Evolutionary conservation across 1,140 invertebrate genomes (phyloP).

Genomic region (Pectinophora gossypiella): DNA sequence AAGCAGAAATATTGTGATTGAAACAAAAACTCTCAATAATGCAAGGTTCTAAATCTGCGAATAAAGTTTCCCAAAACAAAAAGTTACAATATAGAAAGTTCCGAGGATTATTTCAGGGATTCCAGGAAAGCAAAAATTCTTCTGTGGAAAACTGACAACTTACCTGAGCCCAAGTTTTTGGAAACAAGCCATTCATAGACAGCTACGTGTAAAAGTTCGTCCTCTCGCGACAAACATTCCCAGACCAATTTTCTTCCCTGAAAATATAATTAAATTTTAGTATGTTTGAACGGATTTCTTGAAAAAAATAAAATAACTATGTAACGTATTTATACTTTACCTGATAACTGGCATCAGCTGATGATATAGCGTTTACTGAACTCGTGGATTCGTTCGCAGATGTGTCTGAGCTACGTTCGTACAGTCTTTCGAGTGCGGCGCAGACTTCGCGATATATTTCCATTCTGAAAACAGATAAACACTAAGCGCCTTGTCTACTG

Average conservation of each 20-base stretch:
- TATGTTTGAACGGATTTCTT: not conserved
- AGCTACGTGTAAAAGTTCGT: conserved; percentile 92
- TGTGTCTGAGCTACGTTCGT: conserved; percentile 79
- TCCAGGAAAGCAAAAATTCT: too few species aligned
- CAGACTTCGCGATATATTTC: conserved; percentile 93
- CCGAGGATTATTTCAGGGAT: too few species aligned
- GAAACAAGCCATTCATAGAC: conserved; percentile 96
- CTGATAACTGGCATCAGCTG: conserved; percentile 68
- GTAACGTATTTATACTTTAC: conserved; percentile 19
- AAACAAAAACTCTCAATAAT: too few species aligned
- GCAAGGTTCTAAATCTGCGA: too few species aligned
- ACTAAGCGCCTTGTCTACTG: not conserved
- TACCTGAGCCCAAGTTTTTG: conserved; percentile 75
- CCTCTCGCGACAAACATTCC: conserved; percentile 76
- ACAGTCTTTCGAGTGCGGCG: conserved; percentile 86
- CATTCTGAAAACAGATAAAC: conserved; percentile 76
- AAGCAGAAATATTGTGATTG: too few species aligned
- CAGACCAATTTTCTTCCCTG: conserved; percentile 68
- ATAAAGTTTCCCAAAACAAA: too few species aligned
- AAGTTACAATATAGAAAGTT: too few species aligned
- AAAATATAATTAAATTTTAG: conserved; percentile 26
- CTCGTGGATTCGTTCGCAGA: conserved; percentile 47
- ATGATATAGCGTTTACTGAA: conserved; percentile 52
- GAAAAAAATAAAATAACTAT: not conserved
- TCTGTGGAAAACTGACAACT: too few species aligned